Base-by-base conservation (phyloP, 1,140 invertebrate genomes). In the Drosophila ficusphila region DNA sequence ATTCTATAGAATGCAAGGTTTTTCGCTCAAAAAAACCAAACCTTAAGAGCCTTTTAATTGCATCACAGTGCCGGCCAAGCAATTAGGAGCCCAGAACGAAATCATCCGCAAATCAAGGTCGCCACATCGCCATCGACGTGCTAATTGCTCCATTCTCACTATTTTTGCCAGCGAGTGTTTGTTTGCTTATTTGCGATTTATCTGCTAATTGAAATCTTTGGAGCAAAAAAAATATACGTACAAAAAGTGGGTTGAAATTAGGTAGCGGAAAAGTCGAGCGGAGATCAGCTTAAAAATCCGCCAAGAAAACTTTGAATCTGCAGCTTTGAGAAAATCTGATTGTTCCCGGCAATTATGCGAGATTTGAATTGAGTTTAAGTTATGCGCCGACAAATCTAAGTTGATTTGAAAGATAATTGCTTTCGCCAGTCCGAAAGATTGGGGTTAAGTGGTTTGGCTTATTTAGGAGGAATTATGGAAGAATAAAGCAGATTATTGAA, bases 181-280 rank as follows among this genome's bases (percentile, higher is more conserved):
- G 16, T 34, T 70, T 48, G 31, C 14, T 38, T 47, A 47, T 56
- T 67, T 21, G 41, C 42, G n/a, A 49, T 41, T 48, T 36, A 70
- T 60, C 53, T 72, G 67, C 46, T 71, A 71, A 72, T 72, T 72
- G 68, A 71, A 72, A 72, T 70, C 27, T 41, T 41, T n/a, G 18
- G 7, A 11, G 7, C 23, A 42, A 19, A n/a, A 29, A 42, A 36
- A 3, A 25, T 4, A 25, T 7, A 25, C 9, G 25, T 23, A 25
- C 41, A 27, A 38, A n/a, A 58, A 27, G 29, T 58, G 18, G 12
- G 44, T 44, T 61, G 14, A 47, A 47, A 29, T 8, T 18, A n/a
- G 3, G 5, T 16, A n/a, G 16, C 7, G n/a, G 8, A 36, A 33
- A 61, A 41, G 6, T 57, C 18, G 38, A 12, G 25, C 58, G 19